phyloP scores from a whole-genome alignment of 35 echinoderm and acorn worm genomes.

The Apostichopus japonicus region DNA sequence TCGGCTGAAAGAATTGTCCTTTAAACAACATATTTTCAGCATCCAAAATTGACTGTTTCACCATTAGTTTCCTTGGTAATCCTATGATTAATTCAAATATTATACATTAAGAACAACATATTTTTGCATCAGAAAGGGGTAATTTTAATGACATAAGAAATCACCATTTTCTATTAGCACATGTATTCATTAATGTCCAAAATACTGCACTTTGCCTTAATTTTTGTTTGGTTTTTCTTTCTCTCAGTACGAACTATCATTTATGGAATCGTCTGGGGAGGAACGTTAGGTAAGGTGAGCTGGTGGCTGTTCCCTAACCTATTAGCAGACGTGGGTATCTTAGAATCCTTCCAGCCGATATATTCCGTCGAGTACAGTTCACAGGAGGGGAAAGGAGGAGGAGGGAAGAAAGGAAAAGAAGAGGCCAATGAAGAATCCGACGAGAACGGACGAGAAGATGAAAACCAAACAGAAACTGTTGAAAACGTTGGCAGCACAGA shows the following conservation, averaged over 20 bases:
- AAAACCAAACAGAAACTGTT: background rate
- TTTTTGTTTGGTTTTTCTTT: background rate
- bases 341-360: conserved; percentile 85
- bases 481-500: background rate
- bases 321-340: conserved; percentile 89
- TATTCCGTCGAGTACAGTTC: conserved; percentile 56
- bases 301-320: conserved; percentile 99
- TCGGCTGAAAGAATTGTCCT: too few species aligned
- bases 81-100: too few species aligned
- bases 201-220: background rate
- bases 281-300: conserved; percentile 78
- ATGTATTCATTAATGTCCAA: background rate
- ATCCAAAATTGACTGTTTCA: too few species aligned
- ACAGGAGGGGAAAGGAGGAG: conserved; percentile 20
- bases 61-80: too few species aligned
- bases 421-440: conserved; percentile 47
- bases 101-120: too few species aligned
- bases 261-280: conserved; percentile 76
- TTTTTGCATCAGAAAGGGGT: background rate
- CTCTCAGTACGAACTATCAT: conserved; percentile 84
- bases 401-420: conserved; percentile 30
- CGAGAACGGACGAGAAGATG: conserved; percentile 6
- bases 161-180: too few species aligned
- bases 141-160: too few species aligned
- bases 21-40: too few species aligned